Evolutionary conservation across 2,113 vertebrate species (phyloP), one percentile per base, ranked within the genome.

Genomic region (Aspiorhynchus laticeps): DNA sequence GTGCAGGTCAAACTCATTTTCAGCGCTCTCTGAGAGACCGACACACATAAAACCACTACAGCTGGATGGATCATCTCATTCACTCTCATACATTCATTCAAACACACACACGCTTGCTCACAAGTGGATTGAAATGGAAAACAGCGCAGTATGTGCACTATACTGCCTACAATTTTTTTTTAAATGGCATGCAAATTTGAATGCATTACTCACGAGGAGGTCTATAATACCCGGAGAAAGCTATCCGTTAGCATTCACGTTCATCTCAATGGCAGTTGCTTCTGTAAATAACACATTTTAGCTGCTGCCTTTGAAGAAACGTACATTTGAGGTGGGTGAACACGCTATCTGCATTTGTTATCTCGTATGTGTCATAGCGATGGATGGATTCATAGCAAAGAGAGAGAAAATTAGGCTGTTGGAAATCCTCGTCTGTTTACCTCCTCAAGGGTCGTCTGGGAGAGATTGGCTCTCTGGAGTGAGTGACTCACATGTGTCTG

Each of bases 1-100:
- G 36, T 73, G 61, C 36, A 59, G 88, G 86, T 90, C 90, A 90
- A 89, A 90, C 73, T 86, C 69, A 89, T 90, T 89, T 89, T 56
- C 84, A 41, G 69, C 4, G 38, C 77, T 78, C 78, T 71, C 84
- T 85, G 51, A 56, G 36, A 83, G 56, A 77, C 19, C 11, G 8
- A 24, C 69, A 48, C 38, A 46, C 81, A 84, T 61, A 84, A 61
- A 46, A 87, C 15, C 76, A 51, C 43, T 28, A 11, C 53, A 36
- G n/a, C 59, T 65, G 59, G 15, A 81, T 24, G 56, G 56, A 61
- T 61, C 56, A 28, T 77, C 3, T 36, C 48, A 83, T 38, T 61
- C 56, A 46, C 46, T 5, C 67, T 28, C n/a, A 61, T 56, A 28
- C 33, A 46, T 71, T 33, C 73, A 85, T 73, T 43, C 15, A 59